Evolutionary conservation across 1,140 invertebrate genomes (phyloP), one percentile per base, ranked within the genome.

Genomic region (Octopus sinensis): DNA sequence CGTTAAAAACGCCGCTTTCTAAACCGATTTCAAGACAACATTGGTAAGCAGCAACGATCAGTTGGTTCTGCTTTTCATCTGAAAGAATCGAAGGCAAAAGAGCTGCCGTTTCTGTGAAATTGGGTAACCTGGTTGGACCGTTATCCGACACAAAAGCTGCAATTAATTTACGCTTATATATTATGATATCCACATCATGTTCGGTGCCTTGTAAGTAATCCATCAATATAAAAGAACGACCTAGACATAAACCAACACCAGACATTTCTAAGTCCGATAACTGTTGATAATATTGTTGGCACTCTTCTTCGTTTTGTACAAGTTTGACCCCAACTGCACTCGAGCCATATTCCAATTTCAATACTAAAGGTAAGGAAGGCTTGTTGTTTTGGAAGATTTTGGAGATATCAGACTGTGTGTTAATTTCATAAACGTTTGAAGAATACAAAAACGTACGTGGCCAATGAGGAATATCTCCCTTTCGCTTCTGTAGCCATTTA

Each of bases 331-430:
- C 87, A 54, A 86, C 85, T 7, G 86, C 86, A 52, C 86, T 83
- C 10, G 85, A 86, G 1, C 86, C 87, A 52, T 85, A 85, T 53
- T 86, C 86, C n/a, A 84, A 83, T 62, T 87, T 87, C 54, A 87
- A 54, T 1, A 86, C 76, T 4, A 83, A 80, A 4, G 86, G 86
- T 10, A 84, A 79, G 4, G 78, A 23, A 4, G 82, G 68, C 5
- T 79, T 83, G 73, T 82, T 51, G 30, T 83, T 23, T 4, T 23
- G 52, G 10, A 81, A 43, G 4, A 80, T 79, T 6, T 54, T 12
- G 2, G 75, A n/a, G 13, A 84, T 83, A 54, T 86, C 83, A 0
- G 23, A 17, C 9, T 76, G 53, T 12, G 54, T 75, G 12, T 81
- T 71, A 5, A 86, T 80, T 23, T 76, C 80, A 43, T 71, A 9